Base-by-base conservation (phyloP, 2,113 vertebrate genomes). In the Osmerus mordax region DNA sequence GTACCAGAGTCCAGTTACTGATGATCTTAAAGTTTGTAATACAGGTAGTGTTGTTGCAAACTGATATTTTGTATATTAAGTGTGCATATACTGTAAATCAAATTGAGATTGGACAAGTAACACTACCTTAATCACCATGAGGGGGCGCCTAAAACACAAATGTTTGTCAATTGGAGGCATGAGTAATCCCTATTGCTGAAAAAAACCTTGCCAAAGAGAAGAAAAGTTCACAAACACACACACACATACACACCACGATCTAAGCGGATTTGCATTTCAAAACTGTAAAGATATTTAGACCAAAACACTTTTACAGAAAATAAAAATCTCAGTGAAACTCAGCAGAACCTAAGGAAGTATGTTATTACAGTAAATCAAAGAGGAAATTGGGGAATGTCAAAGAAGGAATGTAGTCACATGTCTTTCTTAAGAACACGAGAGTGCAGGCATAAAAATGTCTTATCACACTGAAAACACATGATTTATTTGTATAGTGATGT, bases 91-190 rank as follows among this genome's bases (percentile, higher is more conserved):
- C 51, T 16, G 63, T 75, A 78, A 71, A 78, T 68, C 63, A 74
- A 67, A 66, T 59, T 71, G 73, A 67, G 60, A 66, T 54, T 25
- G 67, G 36, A 58, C 7, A 13, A 66, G 36, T 11, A 11, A 9
- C 8, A 19, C 73, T 15, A 47, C 3, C 3, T 63, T 0, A 55
- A 2, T 41, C 9, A 81, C 82, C 90, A 88, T 77, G 28, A 89
- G 90, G 72, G 86, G 89, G 90, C 83, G 84, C 76, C 75, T 71
- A 74, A 82, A 65, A 3, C 78, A 47, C 29, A 21, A 36, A 16
- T 65, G n/a, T 65, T 19, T 8, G 63, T 62, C 18, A 62, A 21
- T 25, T 28, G n/a, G 59, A 64, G n/a, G 8, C 41, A 47, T 11
- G 7, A 47, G 41, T 9, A 47, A 47, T 47, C 41, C 41, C 16